Conservation (phyloP, 2,797 vertebrate genomes). For the Enteromius paludinosus region DNA sequence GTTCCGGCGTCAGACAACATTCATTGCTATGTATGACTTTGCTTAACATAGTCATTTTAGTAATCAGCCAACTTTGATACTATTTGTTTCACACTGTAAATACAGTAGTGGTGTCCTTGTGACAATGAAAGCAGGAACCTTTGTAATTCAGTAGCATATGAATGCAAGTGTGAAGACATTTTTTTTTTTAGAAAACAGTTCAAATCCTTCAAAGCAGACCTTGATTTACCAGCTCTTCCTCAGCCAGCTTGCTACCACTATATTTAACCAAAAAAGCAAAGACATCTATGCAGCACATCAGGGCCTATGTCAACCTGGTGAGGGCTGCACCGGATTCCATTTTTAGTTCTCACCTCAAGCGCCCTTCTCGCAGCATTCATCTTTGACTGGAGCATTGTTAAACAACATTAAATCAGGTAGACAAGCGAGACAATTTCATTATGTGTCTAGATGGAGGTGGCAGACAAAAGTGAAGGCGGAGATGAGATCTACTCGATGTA, state of each 20-base stretch:
- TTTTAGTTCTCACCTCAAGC: slow-evolving; percentile 60
- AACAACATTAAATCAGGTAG: slow-evolving; percentile 69
- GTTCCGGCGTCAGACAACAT: not conserved
- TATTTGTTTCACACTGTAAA: not conserved
- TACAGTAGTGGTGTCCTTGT: not conserved
- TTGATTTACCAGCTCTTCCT: slow-evolving; percentile 5
- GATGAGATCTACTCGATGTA: slow-evolving; percentile 60
- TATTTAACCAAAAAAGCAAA: slow-evolving; percentile 35
- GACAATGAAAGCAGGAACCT: not conserved
- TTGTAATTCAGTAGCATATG: not conserved
- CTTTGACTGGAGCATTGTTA: slow-evolving; percentile 59
- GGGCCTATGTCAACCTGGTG: slow-evolving; percentile 34
- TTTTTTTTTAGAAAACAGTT: not conserved
- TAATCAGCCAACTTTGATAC: not conserved
- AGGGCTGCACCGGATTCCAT: slow-evolving; percentile 40
- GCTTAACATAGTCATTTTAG: not conserved
- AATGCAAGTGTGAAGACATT: not conserved
- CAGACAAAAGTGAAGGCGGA: slow-evolving; percentile 59
- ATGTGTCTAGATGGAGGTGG: slow-evolving; percentile 64
- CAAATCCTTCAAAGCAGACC: not conserved
- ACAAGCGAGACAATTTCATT: slow-evolving; percentile 68
- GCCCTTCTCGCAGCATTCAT: slow-evolving; percentile 51
- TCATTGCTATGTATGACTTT: not conserved
- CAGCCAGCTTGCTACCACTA: not conserved
- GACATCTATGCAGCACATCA: slow-evolving; percentile 31